Evolutionary conservation across 2,888 invertebrate genomes (phyloP).

Genomic region (Tachina fera): DNA sequence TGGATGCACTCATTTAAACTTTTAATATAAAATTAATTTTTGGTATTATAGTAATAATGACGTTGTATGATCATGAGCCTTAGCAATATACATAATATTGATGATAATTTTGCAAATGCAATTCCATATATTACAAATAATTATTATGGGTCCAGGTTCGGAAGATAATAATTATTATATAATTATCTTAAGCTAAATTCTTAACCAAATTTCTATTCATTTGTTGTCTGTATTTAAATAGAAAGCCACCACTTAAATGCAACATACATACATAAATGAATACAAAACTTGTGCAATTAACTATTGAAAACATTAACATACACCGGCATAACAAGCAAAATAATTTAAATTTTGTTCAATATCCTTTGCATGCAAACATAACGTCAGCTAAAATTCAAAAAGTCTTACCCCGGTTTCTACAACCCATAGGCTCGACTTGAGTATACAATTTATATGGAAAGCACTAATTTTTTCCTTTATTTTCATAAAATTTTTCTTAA

Average conservation of each 20-base stretch:
- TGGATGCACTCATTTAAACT: slow-evolving; percentile 2
- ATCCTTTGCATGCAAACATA: background rate
- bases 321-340: slow-evolving; percentile 19
- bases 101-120: slow-evolving; percentile 28
- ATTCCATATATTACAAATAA: background rate
- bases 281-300: slow-evolving; percentile 20
- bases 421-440: too few relatives aligned
- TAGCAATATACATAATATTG: background rate
- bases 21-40: slow-evolving; percentile 42
- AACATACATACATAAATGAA: background rate
- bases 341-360: slow-evolving; percentile 10
- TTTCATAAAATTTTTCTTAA: too few relatives aligned
- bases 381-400: too few relatives aligned
- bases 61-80: slow-evolving; percentile 24
- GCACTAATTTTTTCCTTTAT: too few relatives aligned
- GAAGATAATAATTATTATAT: background rate
- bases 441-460: too few relatives aligned
- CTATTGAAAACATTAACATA: background rate
- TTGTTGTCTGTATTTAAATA: background rate
- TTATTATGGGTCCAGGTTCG: background rate
- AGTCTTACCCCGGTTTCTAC: background rate
- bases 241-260: background rate
- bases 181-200: slow-evolving; percentile 7
- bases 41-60: slow-evolving; percentile 32
- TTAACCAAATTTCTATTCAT: slow-evolving; percentile 33